phyloP scores from a whole-genome alignment of 2,797 vertebrate genomes.

The Sus cebifrons region DNA sequence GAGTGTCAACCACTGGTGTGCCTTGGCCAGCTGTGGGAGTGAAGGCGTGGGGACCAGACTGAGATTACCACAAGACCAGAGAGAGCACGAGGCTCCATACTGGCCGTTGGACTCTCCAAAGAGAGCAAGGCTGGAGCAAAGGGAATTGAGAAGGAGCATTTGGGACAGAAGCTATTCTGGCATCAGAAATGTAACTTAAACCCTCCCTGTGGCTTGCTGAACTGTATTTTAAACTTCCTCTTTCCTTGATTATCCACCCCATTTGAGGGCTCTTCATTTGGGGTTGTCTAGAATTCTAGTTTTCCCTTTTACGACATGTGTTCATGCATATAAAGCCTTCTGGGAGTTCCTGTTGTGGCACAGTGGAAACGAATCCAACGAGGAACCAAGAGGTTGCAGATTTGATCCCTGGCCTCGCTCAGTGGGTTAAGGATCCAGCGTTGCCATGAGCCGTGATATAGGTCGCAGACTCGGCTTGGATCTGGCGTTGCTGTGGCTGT shows the following conservation, averaged over 20 bases:
- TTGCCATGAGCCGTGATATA: too few relatives aligned
- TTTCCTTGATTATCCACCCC: background rate
- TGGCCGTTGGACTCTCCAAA: background rate
- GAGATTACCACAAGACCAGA: background rate
- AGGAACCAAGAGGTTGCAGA: too few relatives aligned
- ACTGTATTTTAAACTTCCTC: background rate
- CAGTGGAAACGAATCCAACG: too few relatives aligned
- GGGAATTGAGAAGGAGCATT: background rate
- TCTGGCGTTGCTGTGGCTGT: too few relatives aligned
- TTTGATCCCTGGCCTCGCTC: too few relatives aligned
- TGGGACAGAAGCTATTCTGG: background rate
- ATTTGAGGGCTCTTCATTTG: background rate
- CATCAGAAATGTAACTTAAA: background rate
- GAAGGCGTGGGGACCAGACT: background rate
- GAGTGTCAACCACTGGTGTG: too few relatives aligned
- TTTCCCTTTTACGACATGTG: background rate
- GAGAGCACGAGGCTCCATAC: fast-evolving
- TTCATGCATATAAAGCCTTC: background rate
- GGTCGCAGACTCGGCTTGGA: too few relatives aligned
- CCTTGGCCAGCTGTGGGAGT: background rate
- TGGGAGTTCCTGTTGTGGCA: too few relatives aligned
- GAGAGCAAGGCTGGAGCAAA: background rate
- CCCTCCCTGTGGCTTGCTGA: background rate
- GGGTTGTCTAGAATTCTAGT: background rate
- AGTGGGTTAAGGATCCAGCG: too few relatives aligned